phyloP scores from a whole-genome alignment of 2,888 invertebrate species.

The Parasteatoda lunata region DNA sequence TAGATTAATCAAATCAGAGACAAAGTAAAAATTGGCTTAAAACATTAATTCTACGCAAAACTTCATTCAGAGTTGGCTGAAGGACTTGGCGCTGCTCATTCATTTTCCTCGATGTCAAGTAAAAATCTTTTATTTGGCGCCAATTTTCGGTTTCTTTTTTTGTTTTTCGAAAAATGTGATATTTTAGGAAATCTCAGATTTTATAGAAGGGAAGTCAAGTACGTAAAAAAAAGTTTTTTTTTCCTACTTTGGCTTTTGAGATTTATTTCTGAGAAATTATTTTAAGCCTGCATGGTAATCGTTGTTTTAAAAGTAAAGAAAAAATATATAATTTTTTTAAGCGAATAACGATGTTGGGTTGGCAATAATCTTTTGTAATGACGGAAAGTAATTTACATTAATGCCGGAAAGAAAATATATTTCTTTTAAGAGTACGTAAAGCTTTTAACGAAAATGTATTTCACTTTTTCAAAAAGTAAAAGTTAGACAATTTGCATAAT shows the following conservation, averaged over 20 bases:
- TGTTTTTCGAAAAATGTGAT: neutral
- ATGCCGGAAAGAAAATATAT: no score
- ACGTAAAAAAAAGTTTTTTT: neutral
- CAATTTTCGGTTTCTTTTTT: neutral
- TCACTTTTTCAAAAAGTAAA: no score
- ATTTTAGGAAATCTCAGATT: neutral
- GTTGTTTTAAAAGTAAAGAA: neutral
- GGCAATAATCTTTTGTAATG: no score
- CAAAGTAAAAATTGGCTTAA: constrained; percentile 48
- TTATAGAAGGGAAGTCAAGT: neutral
- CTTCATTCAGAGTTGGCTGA: neutral
- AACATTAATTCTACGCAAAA: constrained; percentile 30
- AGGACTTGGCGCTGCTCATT: neutral
- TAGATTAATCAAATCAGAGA: constrained; percentile 53
- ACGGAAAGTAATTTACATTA: no score
- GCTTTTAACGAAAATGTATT: no score
- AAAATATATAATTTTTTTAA: neutral
- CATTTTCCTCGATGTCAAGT: neutral
- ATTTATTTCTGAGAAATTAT: neutral
- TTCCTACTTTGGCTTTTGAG: neutral
- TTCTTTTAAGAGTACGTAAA: no score
- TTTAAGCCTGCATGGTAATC: neutral
- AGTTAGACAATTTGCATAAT: no score
- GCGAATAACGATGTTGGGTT: no score
- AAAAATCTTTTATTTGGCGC: neutral